These are phyloP conservation scores for Rhynchonycteris naso DNA, from an alignment of 2,797 vertebrate species.

Conservation along the genomic window DNA sequence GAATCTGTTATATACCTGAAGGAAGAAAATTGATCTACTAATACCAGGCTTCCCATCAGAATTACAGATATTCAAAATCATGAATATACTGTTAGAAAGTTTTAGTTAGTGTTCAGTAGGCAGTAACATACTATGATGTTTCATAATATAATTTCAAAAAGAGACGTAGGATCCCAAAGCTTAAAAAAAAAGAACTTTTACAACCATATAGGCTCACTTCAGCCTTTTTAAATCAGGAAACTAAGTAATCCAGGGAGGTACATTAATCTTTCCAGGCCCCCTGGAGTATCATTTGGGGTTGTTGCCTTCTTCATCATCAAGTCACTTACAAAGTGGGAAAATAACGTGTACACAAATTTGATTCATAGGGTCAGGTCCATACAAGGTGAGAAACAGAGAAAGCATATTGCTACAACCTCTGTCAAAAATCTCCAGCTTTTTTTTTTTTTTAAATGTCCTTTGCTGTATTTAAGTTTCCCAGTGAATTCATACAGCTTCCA, in stretches of 20 bases:
- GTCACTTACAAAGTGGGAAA: not conserved
- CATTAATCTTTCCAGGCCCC: not conserved
- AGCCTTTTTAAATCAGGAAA: not conserved
- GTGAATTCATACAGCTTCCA: not conserved
- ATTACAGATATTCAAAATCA: conserved; percentile 16
- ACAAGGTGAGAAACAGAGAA: conserved; percentile 23
- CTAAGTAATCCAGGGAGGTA: not conserved
- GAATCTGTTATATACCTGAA: conserved; percentile 71
- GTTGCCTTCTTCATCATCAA: not conserved
- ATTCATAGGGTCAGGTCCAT: not conserved
- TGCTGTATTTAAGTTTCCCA: conserved; percentile 8
- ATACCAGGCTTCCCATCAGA: conserved; percentile 50
- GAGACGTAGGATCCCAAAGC: not conserved
- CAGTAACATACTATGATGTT: not conserved
- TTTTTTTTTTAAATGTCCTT: not conserved
- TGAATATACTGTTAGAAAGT: not conserved
- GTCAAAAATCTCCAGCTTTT: not conserved
- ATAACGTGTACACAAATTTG: not conserved
- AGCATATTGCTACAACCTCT: conserved; percentile 4
- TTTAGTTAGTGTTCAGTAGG: not conserved
- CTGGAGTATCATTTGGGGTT: not conserved
- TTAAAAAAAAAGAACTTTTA: conserved; percentile 11
- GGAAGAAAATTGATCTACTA: conserved; percentile 67
- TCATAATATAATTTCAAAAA: not conserved
- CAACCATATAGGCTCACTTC: not conserved